phyloP scores from a whole-genome alignment of 2,888 invertebrate species.

The Eupithecia subumbrata region DNA sequence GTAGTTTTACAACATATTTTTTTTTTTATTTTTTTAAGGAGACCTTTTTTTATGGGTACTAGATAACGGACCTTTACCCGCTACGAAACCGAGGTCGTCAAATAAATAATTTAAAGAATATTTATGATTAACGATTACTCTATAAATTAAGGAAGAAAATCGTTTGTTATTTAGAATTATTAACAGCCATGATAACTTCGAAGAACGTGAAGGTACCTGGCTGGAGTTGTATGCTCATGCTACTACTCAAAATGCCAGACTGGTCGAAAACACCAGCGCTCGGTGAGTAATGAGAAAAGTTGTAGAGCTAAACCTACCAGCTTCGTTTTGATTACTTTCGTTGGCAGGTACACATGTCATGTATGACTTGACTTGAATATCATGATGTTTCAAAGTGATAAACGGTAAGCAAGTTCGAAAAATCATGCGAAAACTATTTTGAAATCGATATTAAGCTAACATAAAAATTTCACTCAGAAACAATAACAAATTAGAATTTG shows the following conservation, averaged over 20 bases:
- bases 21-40: too few species aligned
- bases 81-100: too few species aligned
- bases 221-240: conserved; percentile 22
- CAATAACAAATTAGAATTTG: neutral
- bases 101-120: neutral
- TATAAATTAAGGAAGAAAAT: neutral
- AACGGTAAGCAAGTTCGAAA: neutral
- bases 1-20: too few species aligned
- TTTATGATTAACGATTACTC: neutral
- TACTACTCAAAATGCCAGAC: conserved; percentile 34
- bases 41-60: too few species aligned
- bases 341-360: conserved; percentile 32
- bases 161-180: neutral
- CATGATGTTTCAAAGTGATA: too few species aligned
- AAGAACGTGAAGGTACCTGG: conserved; percentile 6
- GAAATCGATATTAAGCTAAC: neutral
- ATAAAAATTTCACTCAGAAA: neutral
- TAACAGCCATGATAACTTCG: neutral
- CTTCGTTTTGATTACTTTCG: conserved; percentile 33
- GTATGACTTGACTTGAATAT: conserved; percentile 15
- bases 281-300: conserved; percentile 52
- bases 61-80: too few species aligned
- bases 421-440: neutral
- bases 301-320: conserved; percentile 37
- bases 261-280: conserved; percentile 44